Base-by-base conservation (phyloP, 2,797 vertebrate species). In the Phalloptychus januarius region DNA sequence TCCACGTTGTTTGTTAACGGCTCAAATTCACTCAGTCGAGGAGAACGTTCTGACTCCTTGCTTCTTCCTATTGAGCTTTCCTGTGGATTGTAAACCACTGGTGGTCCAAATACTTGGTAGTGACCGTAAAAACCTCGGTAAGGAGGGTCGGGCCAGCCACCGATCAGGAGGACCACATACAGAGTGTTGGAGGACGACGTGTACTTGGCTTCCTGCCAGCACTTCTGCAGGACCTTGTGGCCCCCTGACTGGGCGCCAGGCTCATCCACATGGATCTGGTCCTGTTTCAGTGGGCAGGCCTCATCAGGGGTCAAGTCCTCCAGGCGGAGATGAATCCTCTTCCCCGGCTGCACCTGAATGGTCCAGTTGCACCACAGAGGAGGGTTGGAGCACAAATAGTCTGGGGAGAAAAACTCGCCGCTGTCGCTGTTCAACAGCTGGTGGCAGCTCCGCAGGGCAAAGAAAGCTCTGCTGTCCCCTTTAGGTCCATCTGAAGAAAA, bases 361-460 rank as follows among this genome's bases (percentile, higher is more conserved):
- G 95, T 96, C 96, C 96, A 96, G 93, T 96, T 96, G 87, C 96
- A 96, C 96, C 96, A 96, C 71, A 96, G 92, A 0, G 94, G 89
- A 0, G 95, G 95, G 90, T 94, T 95, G 71, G 95, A 95, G 86
- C 96, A 96, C 77, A 96, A 84, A 73, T 94, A 96, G 85, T 96
- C 95, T 0, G 96, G 96, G 0, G 96, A 96, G 90, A 95, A 96
- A 61, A 96, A 95, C 76, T 95, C 94, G 0, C 94, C 94, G 0
- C 31, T 33, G 67, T 94, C 89, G 0, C 74, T 77, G 0, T 1
- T 44, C 16, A 96, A 82, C 75, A 91, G 67, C 80, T 91, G 95
- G 83, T 96, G 96, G 88, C 96, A 96, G 87, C 95, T 95, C 61
- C 87, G 89, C 85, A 96, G 86, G 0, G 95, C 95, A 11, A 93